Conservation (phyloP, 2,797 vertebrate species). For the Pseudochromis fuscus region DNA sequence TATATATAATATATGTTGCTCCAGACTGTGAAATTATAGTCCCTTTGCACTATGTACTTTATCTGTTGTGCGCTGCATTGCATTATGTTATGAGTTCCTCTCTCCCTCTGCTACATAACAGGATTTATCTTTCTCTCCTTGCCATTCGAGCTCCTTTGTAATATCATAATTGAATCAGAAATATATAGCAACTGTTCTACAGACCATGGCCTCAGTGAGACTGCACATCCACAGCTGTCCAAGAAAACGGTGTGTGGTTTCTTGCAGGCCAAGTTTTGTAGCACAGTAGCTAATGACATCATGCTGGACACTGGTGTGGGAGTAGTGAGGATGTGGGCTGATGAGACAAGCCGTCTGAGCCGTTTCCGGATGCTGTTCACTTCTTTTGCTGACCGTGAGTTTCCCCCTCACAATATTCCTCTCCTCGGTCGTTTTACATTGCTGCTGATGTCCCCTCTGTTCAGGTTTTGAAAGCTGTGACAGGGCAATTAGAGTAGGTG, state of each 20-base stretch:
- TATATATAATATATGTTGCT: background rate
- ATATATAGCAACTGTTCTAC: constrained; percentile 56
- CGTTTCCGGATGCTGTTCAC: constrained; percentile 95
- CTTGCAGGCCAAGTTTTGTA: constrained; percentile 93
- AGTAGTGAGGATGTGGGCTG: constrained; percentile 96
- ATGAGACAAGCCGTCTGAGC: constrained; percentile 93
- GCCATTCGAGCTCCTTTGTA: background rate
- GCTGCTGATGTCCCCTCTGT: background rate
- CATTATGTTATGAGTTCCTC: constrained; percentile 7
- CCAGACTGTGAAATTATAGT: background rate
- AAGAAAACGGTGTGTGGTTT: constrained; percentile 55
- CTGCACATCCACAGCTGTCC: constrained; percentile 35
- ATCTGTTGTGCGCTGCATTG: background rate
- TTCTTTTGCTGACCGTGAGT: constrained; percentile 94
- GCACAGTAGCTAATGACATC: constrained; percentile 94
- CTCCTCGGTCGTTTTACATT: background rate
- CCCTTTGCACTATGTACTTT: background rate
- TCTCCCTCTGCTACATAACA: constrained; percentile 26
- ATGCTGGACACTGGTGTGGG: constrained; percentile 90
- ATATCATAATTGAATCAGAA: background rate
- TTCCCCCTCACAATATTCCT: constrained; percentile 8
- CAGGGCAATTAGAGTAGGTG: background rate
- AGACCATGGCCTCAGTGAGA: constrained; percentile 62
- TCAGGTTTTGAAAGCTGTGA: constrained; percentile 4
- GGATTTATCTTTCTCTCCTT: constrained; percentile 28